Percentiles rank a stretch among this genome's conserved stretches.
phyloP scores from a whole-genome alignment of 2,888 invertebrate genomes.

The Chesias legatella region DNA sequence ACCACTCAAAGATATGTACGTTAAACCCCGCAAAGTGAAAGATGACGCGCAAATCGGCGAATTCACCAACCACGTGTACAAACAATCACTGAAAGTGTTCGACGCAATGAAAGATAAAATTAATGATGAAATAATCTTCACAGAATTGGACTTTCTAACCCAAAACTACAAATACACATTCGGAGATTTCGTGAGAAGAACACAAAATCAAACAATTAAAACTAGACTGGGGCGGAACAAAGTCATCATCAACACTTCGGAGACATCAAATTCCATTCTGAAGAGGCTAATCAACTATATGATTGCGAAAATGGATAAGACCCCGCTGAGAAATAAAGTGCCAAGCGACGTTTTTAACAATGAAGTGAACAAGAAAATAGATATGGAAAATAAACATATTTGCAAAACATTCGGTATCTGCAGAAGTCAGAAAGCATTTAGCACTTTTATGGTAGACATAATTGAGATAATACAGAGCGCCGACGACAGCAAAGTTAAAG shows the following conservation, averaged over 20 bases:
- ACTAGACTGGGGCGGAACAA: slow-evolving; percentile 47
- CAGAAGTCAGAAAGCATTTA: slow-evolving; percentile 31
- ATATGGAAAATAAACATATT: slow-evolving; percentile 34
- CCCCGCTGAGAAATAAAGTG: slow-evolving; percentile 15
- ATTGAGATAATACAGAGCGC: slow-evolving; percentile 29
- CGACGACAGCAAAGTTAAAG: slow-evolving; percentile 35
- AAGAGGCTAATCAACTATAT: slow-evolving; percentile 40
- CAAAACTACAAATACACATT: slow-evolving; percentile 43
- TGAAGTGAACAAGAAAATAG: slow-evolving; percentile 36
- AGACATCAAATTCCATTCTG: slow-evolving; percentile 44
- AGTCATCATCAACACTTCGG: slow-evolving; percentile 49
- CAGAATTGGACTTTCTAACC: slow-evolving; percentile 31
- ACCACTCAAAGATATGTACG: slow-evolving; percentile 17
- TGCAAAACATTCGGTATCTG: slow-evolving; percentile 47
- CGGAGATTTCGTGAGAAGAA: slow-evolving; percentile 38
- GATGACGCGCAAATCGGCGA: slow-evolving; percentile 38
- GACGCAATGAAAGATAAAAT: slow-evolving; percentile 34
- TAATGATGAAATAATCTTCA: slow-evolving; percentile 24
- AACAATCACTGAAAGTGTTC: slow-evolving; percentile 42
- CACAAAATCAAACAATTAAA: slow-evolving; percentile 39
- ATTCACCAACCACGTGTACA: slow-evolving; percentile 41
- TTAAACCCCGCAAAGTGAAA: slow-evolving; percentile 29
- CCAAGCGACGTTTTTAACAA: slow-evolving; percentile 27
- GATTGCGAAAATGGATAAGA: slow-evolving; percentile 29
- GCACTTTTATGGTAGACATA: slow-evolving; percentile 33